Conservation (phyloP, 2,113 vertebrate genomes). For the Nothoprocta pentlandii region DNA sequence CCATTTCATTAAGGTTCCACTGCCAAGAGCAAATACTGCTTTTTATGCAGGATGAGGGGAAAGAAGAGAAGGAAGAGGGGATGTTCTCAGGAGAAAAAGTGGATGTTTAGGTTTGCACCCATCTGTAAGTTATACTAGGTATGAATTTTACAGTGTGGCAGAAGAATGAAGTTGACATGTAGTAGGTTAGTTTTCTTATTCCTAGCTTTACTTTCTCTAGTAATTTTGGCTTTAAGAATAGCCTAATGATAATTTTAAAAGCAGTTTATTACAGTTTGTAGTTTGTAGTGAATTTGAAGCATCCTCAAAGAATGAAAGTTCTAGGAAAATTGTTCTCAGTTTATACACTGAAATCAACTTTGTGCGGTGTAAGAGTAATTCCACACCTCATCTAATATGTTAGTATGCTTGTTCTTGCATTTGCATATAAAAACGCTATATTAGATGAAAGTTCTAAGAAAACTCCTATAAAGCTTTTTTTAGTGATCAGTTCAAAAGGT, state of each 20-base stretch:
- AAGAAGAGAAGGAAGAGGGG: neutral
- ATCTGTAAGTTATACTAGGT: neutral
- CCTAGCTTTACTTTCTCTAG: rapidly evolving
- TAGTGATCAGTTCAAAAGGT: neutral
- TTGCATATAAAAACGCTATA: neutral
- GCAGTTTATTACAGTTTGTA: neutral
- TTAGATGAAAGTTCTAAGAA: neutral
- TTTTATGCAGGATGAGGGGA: neutral
- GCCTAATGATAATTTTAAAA: neutral
- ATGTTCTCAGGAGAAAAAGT: neutral
- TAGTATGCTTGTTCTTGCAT: neutral
- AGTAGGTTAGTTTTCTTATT: neutral
- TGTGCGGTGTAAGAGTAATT: neutral
- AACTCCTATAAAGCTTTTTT: rapidly evolving
- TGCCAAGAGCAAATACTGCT: neutral
- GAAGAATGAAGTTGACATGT: neutral
- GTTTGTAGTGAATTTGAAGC: neutral
- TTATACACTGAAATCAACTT: neutral
- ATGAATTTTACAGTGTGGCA: neutral
- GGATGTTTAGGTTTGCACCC: neutral
- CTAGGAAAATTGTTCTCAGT: rapidly evolving
- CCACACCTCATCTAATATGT: neutral
- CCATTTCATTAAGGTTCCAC: neutral
- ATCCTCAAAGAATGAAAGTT: neutral
- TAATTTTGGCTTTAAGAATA: neutral